phyloP scores from a whole-genome alignment of 2,113 vertebrate species.

The Notechis scutatus region DNA sequence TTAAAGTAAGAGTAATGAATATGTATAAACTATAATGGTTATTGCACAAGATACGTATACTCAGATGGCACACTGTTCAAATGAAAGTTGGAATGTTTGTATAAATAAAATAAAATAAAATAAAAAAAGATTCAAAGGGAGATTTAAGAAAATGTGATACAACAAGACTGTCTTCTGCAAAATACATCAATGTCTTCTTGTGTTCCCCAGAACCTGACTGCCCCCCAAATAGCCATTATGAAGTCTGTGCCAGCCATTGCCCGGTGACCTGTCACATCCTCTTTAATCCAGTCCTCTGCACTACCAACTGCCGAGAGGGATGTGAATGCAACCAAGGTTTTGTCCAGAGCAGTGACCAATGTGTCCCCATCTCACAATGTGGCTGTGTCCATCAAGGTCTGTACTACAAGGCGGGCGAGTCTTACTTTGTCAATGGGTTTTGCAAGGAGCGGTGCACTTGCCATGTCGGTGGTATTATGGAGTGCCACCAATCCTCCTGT shows the following conservation, averaged over 20 bases:
- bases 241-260: constrained; percentile 42
- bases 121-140: neutral
- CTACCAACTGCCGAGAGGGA: constrained; percentile 7
- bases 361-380: constrained; percentile 68
- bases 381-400: constrained; percentile 66
- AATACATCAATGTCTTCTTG: neutral
- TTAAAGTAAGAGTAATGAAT: no score
- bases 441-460: constrained; percentile 54
- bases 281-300: neutral
- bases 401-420: constrained; percentile 62
- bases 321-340: constrained; percentile 45
- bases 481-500: constrained; percentile 62
- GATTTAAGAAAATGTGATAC: no score
- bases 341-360: constrained; percentile 59
- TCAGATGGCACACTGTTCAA: no score
- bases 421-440: constrained; percentile 55
- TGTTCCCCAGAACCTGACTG: neutral
- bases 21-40: no score
- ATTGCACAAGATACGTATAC: no score
- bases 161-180: neutral
- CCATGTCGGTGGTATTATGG: constrained; percentile 41
- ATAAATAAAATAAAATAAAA: no score
- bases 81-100: no score
- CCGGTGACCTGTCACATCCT: neutral
- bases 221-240: constrained; percentile 41